Conservation (phyloP, 2,888 invertebrate genomes). For the Polymixis flavicincta region DNA sequence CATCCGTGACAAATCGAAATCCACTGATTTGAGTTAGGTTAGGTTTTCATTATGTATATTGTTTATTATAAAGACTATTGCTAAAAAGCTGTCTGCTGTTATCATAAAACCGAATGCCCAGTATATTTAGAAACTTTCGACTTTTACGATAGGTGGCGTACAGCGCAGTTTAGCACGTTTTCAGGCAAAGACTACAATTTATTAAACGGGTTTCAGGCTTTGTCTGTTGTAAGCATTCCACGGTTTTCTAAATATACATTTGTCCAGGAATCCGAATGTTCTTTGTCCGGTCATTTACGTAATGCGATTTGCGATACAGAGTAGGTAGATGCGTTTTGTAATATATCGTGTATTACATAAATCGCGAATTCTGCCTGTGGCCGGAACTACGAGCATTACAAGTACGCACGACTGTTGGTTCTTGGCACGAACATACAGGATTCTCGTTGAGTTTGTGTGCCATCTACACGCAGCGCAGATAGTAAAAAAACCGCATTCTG, state of each 20-base stretch:
- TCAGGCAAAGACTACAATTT: too few relatives aligned
- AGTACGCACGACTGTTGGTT: too few relatives aligned
- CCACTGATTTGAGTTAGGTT: background rate
- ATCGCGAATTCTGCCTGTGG: too few relatives aligned
- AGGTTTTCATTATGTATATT: background rate
- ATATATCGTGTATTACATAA: too few relatives aligned
- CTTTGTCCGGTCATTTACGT: background rate
- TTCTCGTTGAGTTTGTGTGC: too few relatives aligned
- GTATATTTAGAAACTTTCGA: background rate
- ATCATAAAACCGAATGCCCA: background rate
- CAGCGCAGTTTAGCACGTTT: too few relatives aligned
- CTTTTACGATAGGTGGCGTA: too few relatives aligned
- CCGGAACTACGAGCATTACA: too few relatives aligned
- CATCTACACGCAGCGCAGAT: background rate
- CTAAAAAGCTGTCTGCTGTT: background rate
- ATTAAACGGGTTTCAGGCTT: too few relatives aligned
- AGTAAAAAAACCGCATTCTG: background rate
- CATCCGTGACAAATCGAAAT: background rate
- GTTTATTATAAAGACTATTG: background rate
- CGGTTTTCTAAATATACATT: background rate
- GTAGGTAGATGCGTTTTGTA: too few relatives aligned
- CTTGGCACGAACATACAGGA: too few relatives aligned
- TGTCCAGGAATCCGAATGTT: background rate
- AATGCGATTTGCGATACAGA: background rate
- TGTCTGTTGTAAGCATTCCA: background rate